Percentiles rank a stretch among this genome's conserved stretches.
Evolutionary conservation across 2,113 vertebrate genomes (phyloP).

Genomic region (Polypterus bichir): DNA sequence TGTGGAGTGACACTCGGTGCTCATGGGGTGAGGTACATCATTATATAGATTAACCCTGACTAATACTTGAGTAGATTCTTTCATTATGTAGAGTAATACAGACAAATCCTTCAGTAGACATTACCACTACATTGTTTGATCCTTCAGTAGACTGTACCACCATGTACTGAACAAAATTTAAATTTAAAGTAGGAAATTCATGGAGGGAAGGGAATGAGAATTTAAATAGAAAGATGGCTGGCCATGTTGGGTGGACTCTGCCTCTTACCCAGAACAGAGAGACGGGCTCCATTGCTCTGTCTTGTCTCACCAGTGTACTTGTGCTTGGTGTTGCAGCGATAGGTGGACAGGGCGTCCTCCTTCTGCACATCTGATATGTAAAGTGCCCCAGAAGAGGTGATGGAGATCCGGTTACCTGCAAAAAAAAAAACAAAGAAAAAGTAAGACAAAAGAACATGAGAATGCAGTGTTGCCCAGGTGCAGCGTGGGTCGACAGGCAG

Average conservation of each 20-base stretch:
- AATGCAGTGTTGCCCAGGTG: no score
- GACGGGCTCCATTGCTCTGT: constrained; percentile 92
- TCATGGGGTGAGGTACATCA: no score
- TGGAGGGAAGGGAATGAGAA: not conserved
- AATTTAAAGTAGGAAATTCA: not conserved
- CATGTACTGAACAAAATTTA: not conserved
- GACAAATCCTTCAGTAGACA: no score
- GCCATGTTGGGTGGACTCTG: not conserved
- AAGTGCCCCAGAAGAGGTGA: constrained; percentile 85
- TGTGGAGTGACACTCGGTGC: no score
- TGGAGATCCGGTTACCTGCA: constrained; percentile 91
- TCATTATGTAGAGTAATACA: no score
- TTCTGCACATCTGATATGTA: constrained; percentile 98
- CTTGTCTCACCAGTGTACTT: constrained; percentile 96
- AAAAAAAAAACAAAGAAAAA: constrained; percentile 24
- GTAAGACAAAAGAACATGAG: constrained; percentile 10
- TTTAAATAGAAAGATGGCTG: not conserved
- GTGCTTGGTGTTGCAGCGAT: constrained; percentile 97
- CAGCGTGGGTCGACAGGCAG: no score
- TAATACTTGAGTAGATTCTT: no score
- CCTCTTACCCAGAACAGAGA: constrained; percentile 84
- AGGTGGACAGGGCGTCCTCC: constrained; percentile 95
- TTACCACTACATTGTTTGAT: no score
- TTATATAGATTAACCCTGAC: no score
- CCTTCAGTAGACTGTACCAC: no score